Base-by-base conservation (phyloP, 2,888 invertebrate species). In the Lumbricus terrestris region DNA sequence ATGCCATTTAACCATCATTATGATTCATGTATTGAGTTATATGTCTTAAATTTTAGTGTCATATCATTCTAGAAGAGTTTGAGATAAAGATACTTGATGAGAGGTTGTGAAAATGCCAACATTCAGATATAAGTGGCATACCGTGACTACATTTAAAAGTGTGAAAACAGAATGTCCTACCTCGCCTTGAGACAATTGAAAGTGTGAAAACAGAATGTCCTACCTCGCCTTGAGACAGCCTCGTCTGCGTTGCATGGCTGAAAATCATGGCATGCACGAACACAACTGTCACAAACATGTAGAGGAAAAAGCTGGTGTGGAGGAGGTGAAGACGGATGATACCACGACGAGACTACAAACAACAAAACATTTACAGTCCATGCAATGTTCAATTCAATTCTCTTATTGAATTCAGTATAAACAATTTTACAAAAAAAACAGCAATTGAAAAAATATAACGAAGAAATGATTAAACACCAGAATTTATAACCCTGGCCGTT, bases 221-320 rank as follows among this genome's bases (percentile, higher is more conserved):
- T 88, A 42, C 34, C 69, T 69, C 69, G 29, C n/a, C n/a, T n/a
- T n/a, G 38, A 47, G 88, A 20, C 40, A 38, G 37, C n/a, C n/a
- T n/a, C 20, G 35, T 33, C n/a, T 47, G 89, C 29, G 29, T 34
- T 23, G 33, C 69, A 82, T 90, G 88, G 34, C 85, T 33, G 90
- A 29, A 83, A n/a, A 82, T 37, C 34, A 47, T 42, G 13, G 89
- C 90, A 35, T 90, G 89, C 33, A 82, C 20, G 34, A 89, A 35
- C 37, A 89, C 33, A 85, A 89, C 47, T 35, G 82, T 37, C n/a
- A 90, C 47, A 38, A 89, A 89, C 37, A 88, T 23, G 35, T 42
- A 40, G 33, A 90, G 89, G 69, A 90, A 90, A 47, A 90, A 82
- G 23, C 82, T 89, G 18, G 90, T 89, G 34, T 88, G 83, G 35